Evolutionary conservation across 2,888 invertebrate species (phyloP).

Genomic region (Nipponacmea schrenckii): DNA sequence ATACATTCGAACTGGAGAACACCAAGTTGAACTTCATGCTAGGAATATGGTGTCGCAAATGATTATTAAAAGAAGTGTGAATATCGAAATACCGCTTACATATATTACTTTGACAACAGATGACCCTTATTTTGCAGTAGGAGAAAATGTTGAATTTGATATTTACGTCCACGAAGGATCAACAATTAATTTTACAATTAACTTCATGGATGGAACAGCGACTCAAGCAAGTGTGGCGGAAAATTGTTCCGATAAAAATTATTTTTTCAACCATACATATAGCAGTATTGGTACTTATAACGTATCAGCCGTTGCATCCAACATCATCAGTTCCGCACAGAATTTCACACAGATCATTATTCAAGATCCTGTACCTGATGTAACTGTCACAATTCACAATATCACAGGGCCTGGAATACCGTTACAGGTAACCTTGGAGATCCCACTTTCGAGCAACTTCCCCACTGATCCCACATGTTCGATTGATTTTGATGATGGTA

Average conservation of each 20-base stretch:
- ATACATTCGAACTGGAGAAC: slow-evolving; percentile 22
- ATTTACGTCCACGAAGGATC: slow-evolving; percentile 14
- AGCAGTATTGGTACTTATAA: slow-evolving; percentile 5
- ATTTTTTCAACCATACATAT: slow-evolving; percentile 8
- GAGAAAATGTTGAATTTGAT: slow-evolving; percentile 6
- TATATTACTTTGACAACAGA: slow-evolving; percentile 5
- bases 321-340: slow-evolving; percentile 7
- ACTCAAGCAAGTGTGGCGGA: neutral
- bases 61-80: slow-evolving; percentile 9
- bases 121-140: slow-evolving; percentile 12
- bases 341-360: neutral
- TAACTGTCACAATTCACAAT: slow-evolving; percentile 8
- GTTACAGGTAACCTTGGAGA: slow-evolving; percentile 17
- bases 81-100: slow-evolving; percentile 17
- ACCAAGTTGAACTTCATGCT: slow-evolving; percentile 20
- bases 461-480: slow-evolving; percentile 22
- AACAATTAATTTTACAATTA: slow-evolving; percentile 8
- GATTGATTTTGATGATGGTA: slow-evolving; percentile 26
- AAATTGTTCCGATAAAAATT: neutral
- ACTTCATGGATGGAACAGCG: slow-evolving; percentile 10
- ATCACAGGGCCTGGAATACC: slow-evolving; percentile 12
- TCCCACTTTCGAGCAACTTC: neutral
- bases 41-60: slow-evolving; percentile 24
- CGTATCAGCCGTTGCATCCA: slow-evolving; percentile 6
- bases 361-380: slow-evolving; percentile 16